A percentile compares a stretch with the other conserved stretches of the same genome.
phyloP scores from a whole-genome alignment of 2,797 vertebrate species.

The Margarornis squamiger region DNA sequence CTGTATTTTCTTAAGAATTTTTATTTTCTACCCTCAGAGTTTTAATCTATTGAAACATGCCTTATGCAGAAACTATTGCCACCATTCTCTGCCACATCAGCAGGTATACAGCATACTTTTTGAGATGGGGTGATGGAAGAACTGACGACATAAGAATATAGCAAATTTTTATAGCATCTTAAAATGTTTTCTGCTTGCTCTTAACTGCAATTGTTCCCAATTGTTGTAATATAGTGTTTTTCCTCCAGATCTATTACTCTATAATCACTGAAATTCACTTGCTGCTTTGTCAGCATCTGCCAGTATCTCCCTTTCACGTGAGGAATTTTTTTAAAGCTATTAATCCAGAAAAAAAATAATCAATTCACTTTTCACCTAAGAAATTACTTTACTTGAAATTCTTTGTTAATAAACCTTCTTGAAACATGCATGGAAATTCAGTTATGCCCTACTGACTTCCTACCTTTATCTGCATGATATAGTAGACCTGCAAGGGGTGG shows the following conservation, averaged over 20 bases:
- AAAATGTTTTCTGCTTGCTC: background rate
- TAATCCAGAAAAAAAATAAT: background rate
- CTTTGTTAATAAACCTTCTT: background rate
- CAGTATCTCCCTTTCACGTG: background rate
- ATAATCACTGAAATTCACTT: background rate
- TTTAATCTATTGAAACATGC: background rate
- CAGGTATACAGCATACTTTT: background rate
- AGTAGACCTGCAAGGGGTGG: background rate
- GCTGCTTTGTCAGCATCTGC: background rate
- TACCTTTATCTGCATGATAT: background rate
- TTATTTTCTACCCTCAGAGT: background rate
- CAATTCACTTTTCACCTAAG: background rate
- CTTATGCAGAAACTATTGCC: background rate
- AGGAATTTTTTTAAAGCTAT: background rate
- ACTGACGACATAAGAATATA: background rate
- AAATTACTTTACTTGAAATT: background rate
- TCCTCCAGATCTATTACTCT: background rate
- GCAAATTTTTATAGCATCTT: background rate
- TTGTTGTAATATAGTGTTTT: background rate
- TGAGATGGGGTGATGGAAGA: background rate
- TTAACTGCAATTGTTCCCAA: background rate
- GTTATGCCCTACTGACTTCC: background rate
- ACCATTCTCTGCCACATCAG: background rate
- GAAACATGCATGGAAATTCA: background rate
- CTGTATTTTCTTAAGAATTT: background rate